Conservation (phyloP, 2,888 invertebrate genomes). For the Drosophila fungiperda region DNA sequence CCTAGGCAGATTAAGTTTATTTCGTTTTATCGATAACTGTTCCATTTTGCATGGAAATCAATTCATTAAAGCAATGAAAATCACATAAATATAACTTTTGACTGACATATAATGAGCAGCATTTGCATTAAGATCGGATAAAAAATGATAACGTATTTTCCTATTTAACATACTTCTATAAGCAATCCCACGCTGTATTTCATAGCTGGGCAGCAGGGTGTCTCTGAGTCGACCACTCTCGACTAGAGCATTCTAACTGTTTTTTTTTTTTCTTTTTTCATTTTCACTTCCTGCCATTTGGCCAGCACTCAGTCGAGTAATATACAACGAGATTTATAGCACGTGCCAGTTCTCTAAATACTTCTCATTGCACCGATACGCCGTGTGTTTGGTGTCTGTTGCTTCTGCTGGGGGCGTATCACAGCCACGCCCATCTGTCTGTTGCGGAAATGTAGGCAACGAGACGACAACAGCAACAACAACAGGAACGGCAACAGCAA, state of each 20-base stretch:
- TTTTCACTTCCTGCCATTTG: neutral
- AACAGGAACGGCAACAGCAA: slow-evolving; percentile 5
- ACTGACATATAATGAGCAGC: too few relatives aligned
- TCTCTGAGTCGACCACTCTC: neutral
- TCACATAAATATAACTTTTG: neutral
- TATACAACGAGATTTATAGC: slow-evolving; percentile 11
- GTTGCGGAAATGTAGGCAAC: slow-evolving; percentile 70
- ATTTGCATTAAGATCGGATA: neutral
- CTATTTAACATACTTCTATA: neutral
- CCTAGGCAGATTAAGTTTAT: neutral
- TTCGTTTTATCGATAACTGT: too few relatives aligned
- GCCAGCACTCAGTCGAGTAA: neutral
- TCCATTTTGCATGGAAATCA: too few relatives aligned
- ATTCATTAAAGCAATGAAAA: too few relatives aligned
- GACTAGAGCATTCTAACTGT: neutral
- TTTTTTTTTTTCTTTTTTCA: too few relatives aligned
- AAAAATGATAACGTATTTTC: neutral
- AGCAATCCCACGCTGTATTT: neutral
- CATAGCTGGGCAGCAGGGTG: neutral
- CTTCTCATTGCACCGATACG: slow-evolving; percentile 8
- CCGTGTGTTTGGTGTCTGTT: slow-evolving; percentile 30
- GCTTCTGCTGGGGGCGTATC: slow-evolving; percentile 23
- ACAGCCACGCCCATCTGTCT: slow-evolving; percentile 66
- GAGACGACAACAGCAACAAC: slow-evolving; percentile 34
- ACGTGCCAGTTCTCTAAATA: slow-evolving; percentile 30